phyloP scores from a whole-genome alignment of 2,888 invertebrate genomes.

The Hypolimnas misippus region DNA sequence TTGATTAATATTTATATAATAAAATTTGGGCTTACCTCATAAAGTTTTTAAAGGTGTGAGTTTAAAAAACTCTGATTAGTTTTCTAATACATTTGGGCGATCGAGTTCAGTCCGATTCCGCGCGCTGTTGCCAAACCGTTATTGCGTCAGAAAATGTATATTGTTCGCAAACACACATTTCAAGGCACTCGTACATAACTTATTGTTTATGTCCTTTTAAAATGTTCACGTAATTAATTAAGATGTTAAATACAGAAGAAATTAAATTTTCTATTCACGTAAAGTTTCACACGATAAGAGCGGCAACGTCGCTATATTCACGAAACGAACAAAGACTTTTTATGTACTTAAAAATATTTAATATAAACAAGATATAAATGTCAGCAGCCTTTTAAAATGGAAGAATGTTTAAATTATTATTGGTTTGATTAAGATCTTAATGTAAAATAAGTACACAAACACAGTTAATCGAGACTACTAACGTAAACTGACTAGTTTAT shows the following conservation, averaged over 20 bases:
- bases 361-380: background rate
- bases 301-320: slow-evolving; percentile 74
- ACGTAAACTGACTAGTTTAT: slow-evolving; percentile 52
- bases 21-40: slow-evolving; percentile 67
- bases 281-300: slow-evolving; percentile 53
- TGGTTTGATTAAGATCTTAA: slow-evolving; percentile 6
- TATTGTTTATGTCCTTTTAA: slow-evolving; percentile 49
- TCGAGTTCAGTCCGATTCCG: slow-evolving; percentile 66
- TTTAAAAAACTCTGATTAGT: slow-evolving; percentile 56
- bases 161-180: slow-evolving; percentile 76
- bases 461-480: slow-evolving; percentile 23
- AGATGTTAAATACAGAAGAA: slow-evolving; percentile 12
- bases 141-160: slow-evolving; percentile 79
- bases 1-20: slow-evolving; percentile 29
- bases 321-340: slow-evolving; percentile 63
- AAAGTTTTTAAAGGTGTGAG: slow-evolving; percentile 56
- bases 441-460: slow-evolving; percentile 21
- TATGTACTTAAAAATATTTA: slow-evolving; percentile 18
- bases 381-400: background rate
- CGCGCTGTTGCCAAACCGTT: slow-evolving; percentile 80
- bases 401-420: background rate
- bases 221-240: slow-evolving; percentile 9
- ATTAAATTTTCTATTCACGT: slow-evolving; percentile 33
- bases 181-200: slow-evolving; percentile 72
- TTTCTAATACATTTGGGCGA: slow-evolving; percentile 66